A percentile compares a stretch with the other conserved stretches of the same genome.
phyloP scores from a whole-genome alignment of 23 tunicate genomes.

The Styela plicata region DNA sequence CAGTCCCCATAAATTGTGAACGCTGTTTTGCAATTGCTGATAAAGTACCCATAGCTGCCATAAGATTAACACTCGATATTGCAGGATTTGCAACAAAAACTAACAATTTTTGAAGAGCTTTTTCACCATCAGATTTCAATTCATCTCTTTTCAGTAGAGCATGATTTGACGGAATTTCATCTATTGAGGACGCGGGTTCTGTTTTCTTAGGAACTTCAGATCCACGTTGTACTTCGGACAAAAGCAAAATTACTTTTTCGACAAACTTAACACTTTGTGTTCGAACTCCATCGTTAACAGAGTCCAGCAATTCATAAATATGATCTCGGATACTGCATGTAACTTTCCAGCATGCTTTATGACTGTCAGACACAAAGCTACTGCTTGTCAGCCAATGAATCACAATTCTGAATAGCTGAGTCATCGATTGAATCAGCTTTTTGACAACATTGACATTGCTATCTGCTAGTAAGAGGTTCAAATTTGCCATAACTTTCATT shows the following conservation, averaged over 20 bases:
- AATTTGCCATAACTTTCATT: conserved; percentile 51
- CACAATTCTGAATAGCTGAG: conserved; percentile 53
- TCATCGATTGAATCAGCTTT: conserved; percentile 75
- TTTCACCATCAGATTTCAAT: conserved; percentile 42
- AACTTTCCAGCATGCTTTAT: conserved; percentile 71
- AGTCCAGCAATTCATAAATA: conserved; percentile 53
- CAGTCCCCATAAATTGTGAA: conserved; percentile 77
- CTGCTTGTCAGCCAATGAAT: conserved; percentile 2
- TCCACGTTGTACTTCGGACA: conserved; percentile 53
- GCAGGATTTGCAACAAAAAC: conserved; percentile 70
- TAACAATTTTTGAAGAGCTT: conserved; percentile 42
- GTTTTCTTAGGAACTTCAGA: conserved; percentile 58
- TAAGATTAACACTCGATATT: conserved; percentile 84
- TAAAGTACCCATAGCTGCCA: conserved; percentile 84
- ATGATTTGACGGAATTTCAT: conserved; percentile 45
- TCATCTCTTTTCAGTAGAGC: conserved; percentile 37
- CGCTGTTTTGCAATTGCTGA: conserved; percentile 67
- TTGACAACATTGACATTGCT: conserved; percentile 50
- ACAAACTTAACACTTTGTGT: conserved; percentile 81
- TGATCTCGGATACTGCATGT: conserved; percentile 49
- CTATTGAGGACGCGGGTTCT: conserved; percentile 44
- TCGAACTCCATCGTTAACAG: conserved; percentile 88
- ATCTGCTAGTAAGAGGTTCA: conserved; percentile 63
- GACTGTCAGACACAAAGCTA: not conserved
- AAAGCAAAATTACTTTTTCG: conserved; percentile 63